These are phyloP conservation scores for Arizona elegans DNA, from an alignment of 2,113 vertebrate species.

Conservation along the genomic window DNA sequence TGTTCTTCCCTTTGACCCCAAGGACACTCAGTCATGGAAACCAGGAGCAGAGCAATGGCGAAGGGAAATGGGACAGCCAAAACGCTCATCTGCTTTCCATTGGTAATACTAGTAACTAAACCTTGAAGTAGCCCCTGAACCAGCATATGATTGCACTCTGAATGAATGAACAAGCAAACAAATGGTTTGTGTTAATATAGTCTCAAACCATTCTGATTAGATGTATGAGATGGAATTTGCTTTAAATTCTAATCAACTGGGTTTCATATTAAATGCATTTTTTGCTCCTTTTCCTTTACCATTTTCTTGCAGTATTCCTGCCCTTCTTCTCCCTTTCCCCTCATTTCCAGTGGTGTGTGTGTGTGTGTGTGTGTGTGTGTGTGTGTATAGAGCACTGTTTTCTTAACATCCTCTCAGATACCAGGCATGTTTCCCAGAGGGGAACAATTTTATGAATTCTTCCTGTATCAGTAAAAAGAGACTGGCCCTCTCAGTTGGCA, in stretches of 20 bases:
- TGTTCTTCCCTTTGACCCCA: background rate
- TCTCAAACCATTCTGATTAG: constrained; percentile 73
- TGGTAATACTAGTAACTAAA: background rate
- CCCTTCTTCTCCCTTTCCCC: background rate
- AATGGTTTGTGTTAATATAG: constrained; percentile 51
- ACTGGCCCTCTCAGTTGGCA: background rate
- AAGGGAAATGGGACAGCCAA: background rate
- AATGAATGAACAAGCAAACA: constrained; percentile 32
- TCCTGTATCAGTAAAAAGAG: constrained; percentile 18
- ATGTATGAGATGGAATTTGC: constrained; percentile 70
- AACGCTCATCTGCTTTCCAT: background rate
- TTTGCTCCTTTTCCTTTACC: background rate
- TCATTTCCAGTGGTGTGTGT: background rate
- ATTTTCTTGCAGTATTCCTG: constrained; percentile 22
- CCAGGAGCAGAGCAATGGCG: background rate
- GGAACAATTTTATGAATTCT: background rate
- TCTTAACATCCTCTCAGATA: background rate
- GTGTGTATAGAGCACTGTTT: background rate
- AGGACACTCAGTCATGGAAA: background rate
- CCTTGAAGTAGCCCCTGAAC: background rate
- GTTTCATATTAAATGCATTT: constrained; percentile 18
- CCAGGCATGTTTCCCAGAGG: constrained; percentile 26
- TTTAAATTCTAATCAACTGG: constrained; percentile 58
- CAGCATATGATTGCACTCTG: background rate
- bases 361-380: background rate